Evolutionary conservation across 2,797 vertebrate genomes (phyloP).

Genomic region (Sebastes trivittatus): DNA sequence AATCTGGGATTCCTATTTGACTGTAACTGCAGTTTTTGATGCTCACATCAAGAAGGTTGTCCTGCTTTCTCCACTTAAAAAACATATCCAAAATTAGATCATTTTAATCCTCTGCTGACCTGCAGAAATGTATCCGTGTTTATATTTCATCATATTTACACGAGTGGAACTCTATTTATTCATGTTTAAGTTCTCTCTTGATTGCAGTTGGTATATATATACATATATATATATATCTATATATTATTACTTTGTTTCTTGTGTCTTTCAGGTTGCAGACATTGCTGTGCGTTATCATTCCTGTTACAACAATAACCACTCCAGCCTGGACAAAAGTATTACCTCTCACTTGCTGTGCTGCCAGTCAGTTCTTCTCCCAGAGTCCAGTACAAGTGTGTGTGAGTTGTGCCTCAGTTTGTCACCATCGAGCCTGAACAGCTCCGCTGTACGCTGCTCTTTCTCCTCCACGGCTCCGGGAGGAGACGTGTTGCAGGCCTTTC

Average conservation of each 20-base stretch:
- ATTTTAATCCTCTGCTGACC: no score
- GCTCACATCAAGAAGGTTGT: no score
- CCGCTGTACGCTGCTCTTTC: conserved; percentile 67
- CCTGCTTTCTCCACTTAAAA: no score
- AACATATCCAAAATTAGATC: no score
- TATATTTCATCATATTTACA: no score
- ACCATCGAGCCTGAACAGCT: neutral
- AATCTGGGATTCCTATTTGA: no score
- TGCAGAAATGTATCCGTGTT: no score
- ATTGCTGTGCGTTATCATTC: conserved; percentile 92
- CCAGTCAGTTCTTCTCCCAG: conserved; percentile 85
- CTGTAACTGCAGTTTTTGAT: no score
- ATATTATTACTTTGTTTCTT: neutral
- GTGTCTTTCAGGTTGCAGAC: conserved; percentile 85
- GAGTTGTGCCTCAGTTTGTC: conserved; percentile 89
- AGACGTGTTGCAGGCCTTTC: conserved; percentile 81
- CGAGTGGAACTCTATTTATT: no score
- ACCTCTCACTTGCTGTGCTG: conserved; percentile 80
- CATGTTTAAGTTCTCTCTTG: no score
- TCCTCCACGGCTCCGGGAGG: conserved; percentile 81
- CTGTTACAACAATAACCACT: conserved; percentile 74
- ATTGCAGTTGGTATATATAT: no score
- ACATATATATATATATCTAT: neutral
- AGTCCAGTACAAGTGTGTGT: conserved; percentile 80
- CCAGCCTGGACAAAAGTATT: conserved; percentile 22